Evolutionary conservation across 2,113 vertebrate genomes (phyloP).

Genomic region (Lichenostomus cassidix): DNA sequence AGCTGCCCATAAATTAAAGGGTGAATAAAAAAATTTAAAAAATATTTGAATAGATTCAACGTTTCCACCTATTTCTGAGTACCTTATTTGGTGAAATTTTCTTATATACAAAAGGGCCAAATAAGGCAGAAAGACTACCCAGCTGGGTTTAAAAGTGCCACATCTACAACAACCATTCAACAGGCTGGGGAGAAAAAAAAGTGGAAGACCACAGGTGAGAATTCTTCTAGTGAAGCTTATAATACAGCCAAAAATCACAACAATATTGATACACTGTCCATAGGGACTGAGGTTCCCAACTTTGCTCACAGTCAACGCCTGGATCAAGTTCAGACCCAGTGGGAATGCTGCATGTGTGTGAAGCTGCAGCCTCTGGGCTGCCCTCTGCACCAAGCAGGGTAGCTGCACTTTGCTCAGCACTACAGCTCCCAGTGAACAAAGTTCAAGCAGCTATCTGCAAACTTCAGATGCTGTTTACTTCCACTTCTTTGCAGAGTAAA

Average conservation of each 20-base stretch:
- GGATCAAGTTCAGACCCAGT: background rate
- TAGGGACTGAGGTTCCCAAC: background rate
- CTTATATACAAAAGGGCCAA: background rate
- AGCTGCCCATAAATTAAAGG: background rate
- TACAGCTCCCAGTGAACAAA: background rate
- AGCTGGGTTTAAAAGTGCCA: background rate
- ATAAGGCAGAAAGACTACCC: background rate
- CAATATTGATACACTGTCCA: background rate
- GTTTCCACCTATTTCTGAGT: background rate
- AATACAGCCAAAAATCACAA: background rate
- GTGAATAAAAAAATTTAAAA: background rate
- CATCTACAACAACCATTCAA: background rate
- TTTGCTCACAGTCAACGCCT: background rate
- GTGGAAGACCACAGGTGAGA: background rate
- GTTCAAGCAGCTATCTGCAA: background rate
- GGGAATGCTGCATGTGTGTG: background rate
- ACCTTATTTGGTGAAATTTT: background rate
- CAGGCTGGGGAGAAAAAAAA: background rate
- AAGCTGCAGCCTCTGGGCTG: background rate
- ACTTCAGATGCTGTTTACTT: background rate
- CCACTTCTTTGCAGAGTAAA: background rate
- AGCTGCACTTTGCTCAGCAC: fast-evolving
- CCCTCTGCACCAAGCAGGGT: background rate
- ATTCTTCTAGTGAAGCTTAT: background rate
- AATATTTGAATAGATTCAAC: background rate